Evolutionary conservation across 2,797 vertebrate genomes (phyloP), one percentile per base, ranked within the genome.

Genomic region (Etheostoma perlongum): DNA sequence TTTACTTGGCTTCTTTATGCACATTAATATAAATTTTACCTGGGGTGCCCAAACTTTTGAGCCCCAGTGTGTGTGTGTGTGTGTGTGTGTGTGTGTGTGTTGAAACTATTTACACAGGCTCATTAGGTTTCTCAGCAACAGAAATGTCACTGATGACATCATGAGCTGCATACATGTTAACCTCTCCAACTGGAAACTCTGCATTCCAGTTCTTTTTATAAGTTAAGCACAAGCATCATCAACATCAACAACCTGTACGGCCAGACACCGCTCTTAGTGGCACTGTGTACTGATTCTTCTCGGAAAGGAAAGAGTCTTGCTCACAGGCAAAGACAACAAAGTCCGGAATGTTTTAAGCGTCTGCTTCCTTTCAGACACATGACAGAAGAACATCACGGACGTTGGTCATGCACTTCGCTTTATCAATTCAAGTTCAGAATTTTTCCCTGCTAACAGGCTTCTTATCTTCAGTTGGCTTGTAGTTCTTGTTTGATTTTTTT

Each of bases 131-230:
- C 3, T 66, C 13, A 52, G 14, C 10, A 74, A 36, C 15, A 71
- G 6, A 65, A 11, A 63, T 42, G 19, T 67, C 12, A 68, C 4
- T 40, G 8, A 2, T 66, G 55, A 76, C 71, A 67, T 74, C 40
- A 74, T 42, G 23, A 64, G 57, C n/a, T 78, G 49, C 30, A 68
- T 44, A 46, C 11, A 52, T 48, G 49, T 57, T 47, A 23, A 84
- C 44, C 44, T 71, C 40, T 66, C 62, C 4, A 54, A 93, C 91
- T 81, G 78, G 93, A 91, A 88, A 81, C 62, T 81, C 92, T 53
- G 64, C 92, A 92, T 93, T 94, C 88, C 82, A 64, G 10, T 42
- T 77, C 30, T 67, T 78, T 40, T 65, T 15, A 77, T 14, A 74
- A 67, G 59, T 51, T 69, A 44, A 66, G 15, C 1, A 51, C 11